A percentile compares a stretch with the other conserved stretches of the same genome.
Conservation (phyloP, 2,113 vertebrate genomes). For the Hyaena hyaena region DNA sequence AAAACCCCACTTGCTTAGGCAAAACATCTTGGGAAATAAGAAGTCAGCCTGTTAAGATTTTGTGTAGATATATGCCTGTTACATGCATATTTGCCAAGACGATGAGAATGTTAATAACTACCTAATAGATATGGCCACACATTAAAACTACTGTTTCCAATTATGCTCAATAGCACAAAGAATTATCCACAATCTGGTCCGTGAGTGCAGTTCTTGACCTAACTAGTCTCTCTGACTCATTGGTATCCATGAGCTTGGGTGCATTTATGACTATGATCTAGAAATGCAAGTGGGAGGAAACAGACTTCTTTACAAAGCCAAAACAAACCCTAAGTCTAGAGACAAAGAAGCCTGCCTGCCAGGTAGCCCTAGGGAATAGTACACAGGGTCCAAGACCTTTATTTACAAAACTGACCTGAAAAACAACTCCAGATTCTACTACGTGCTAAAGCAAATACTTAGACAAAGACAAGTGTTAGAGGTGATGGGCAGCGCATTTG, state of each 20-base stretch:
- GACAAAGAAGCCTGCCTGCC: background rate
- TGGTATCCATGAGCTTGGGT: background rate
- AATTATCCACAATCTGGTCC: background rate
- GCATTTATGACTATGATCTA: background rate
- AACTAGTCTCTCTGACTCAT: background rate
- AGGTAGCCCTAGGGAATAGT: background rate
- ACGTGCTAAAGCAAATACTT: conserved; percentile 1
- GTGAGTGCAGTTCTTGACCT: background rate
- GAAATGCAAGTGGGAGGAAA: conserved; percentile 3
- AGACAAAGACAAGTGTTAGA: background rate
- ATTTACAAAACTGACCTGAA: conserved; percentile 20
- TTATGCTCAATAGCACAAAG: background rate
- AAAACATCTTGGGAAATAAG: conserved; percentile 26
- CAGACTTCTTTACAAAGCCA: conserved; percentile 2
- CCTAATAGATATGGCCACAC: background rate
- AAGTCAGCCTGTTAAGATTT: background rate
- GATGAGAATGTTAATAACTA: background rate
- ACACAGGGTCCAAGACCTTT: background rate
- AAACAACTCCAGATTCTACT: background rate
- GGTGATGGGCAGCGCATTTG: background rate
- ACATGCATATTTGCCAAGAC: background rate
- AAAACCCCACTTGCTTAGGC: conserved; percentile 37
- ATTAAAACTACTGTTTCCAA: background rate
- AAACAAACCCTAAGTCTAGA: conserved; percentile 14
- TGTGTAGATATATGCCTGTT: background rate